Evolutionary conservation across 2,888 invertebrate species (phyloP).

Genomic region (Tortricodes alternella): DNA sequence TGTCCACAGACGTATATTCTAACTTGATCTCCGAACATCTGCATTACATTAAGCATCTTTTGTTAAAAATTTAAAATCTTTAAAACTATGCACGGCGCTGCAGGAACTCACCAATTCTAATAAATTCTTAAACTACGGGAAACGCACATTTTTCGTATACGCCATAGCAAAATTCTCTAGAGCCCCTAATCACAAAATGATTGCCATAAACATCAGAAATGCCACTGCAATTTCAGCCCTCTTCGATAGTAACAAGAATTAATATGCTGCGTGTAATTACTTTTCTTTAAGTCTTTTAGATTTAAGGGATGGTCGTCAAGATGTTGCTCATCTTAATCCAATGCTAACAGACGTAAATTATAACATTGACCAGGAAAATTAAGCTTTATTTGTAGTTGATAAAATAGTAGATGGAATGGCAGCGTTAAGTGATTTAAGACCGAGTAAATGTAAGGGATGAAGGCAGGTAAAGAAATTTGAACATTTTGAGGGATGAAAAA

Average conservation of each 20-base stretch:
- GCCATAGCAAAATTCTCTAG: conserved; percentile 67
- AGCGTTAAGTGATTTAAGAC: conserved; percentile 35
- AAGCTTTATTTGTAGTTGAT: conserved; percentile 28
- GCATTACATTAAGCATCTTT: conserved; percentile 43
- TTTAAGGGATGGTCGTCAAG: conserved; percentile 75
- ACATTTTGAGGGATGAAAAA: conserved; percentile 79
- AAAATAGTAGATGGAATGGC: conserved; percentile 39
- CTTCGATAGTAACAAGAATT: conserved; percentile 38
- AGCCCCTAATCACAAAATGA: conserved; percentile 38
- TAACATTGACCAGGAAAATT: conserved; percentile 33
- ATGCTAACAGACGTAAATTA: conserved; percentile 45
- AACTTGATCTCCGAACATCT: conserved; percentile 41
- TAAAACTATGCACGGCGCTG: conserved; percentile 49
- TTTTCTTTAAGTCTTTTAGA: conserved; percentile 67
- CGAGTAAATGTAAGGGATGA: conserved; percentile 39
- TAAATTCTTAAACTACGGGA: conserved; percentile 75
- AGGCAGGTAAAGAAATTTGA: conserved; percentile 80
- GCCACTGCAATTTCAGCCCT: conserved; percentile 47
- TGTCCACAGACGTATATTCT: conserved; percentile 35
- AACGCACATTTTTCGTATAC: conserved; percentile 70
- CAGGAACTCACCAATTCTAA: conserved; percentile 56
- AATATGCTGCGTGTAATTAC: conserved; percentile 52
- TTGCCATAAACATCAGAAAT: conserved; percentile 45
- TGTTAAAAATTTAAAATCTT: conserved; percentile 47
- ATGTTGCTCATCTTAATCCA: conserved; percentile 61